Conservation (phyloP, 2,888 invertebrate species). For the Agrilus biguttatus region DNA sequence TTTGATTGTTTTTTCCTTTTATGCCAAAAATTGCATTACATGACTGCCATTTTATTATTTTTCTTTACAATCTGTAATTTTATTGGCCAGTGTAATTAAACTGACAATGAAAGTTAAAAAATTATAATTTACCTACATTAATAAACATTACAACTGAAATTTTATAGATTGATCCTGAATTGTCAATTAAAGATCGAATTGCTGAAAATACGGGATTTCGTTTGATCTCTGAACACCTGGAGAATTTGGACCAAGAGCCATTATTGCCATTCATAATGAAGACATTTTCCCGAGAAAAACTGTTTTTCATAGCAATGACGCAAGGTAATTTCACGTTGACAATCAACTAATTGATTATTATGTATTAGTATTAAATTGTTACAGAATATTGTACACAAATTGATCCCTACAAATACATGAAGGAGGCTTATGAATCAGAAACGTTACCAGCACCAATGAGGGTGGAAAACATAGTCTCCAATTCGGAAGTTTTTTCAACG, state of each 20-base stretch:
- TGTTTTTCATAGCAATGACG: constrained; percentile 16
- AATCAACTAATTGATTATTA: neutral
- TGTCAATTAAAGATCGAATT: constrained; percentile 13
- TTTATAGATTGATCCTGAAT: constrained; percentile 8
- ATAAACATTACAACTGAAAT: too few relatives aligned
- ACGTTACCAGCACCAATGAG: constrained; percentile 15
- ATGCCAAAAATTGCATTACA: too few relatives aligned
- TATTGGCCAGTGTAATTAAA: too few relatives aligned
- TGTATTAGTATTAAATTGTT: constrained; percentile 5
- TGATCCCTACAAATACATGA: constrained; percentile 13
- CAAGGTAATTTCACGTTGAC: constrained; percentile 14
- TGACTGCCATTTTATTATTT: too few relatives aligned
- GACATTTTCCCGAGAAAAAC: constrained; percentile 12
- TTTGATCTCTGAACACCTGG: constrained; percentile 10
- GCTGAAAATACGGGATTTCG: constrained; percentile 17
- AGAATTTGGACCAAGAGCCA: constrained; percentile 6
- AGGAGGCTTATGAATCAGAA: constrained; percentile 15
- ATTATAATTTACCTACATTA: too few relatives aligned
- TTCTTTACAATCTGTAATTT: too few relatives aligned
- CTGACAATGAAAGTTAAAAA: too few relatives aligned
- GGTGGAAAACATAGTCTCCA: constrained; percentile 16
- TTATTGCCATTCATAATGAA: constrained; percentile 15
- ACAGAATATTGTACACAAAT: constrained; percentile 17
- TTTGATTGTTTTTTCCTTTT: too few relatives aligned
- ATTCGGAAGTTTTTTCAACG: constrained; percentile 14